Percentiles rank a stretch among this genome's conserved stretches.
Evolutionary conservation across 2,797 vertebrate genomes (phyloP).

Genomic region (Anas bernieri): DNA sequence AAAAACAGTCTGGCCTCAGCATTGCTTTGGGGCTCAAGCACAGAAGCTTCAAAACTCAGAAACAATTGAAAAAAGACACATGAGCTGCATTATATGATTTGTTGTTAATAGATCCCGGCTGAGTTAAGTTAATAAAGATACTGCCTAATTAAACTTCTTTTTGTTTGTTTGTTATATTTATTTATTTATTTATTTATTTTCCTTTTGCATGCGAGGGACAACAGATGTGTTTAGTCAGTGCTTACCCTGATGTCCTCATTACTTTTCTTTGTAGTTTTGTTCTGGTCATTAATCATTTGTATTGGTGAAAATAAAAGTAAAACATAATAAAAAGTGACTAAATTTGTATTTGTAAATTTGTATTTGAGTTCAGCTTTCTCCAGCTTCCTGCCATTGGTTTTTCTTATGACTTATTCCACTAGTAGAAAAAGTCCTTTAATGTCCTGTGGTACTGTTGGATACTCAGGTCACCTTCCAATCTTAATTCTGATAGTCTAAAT

Average conservation of each 20-base stretch:
- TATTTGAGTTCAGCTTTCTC: background rate
- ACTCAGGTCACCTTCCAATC: background rate
- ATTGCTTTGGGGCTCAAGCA: fast-evolving
- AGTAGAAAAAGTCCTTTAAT: background rate
- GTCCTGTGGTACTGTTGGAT: background rate
- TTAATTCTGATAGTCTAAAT: background rate
- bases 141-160: background rate
- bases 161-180: background rate
- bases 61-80: background rate
- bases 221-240: background rate
- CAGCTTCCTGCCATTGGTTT: background rate
- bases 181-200: background rate
- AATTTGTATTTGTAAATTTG: background rate
- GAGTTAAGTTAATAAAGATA: background rate
- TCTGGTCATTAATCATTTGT: background rate
- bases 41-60: background rate
- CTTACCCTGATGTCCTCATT: background rate
- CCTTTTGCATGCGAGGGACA: background rate
- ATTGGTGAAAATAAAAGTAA: background rate
- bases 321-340: background rate
- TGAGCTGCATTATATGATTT: background rate
- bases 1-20: background rate
- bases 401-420: background rate
- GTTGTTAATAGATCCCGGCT: background rate
- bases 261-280: background rate